Evolutionary conservation across 2,888 invertebrate genomes (phyloP).

Genomic region (Andrena fulva): DNA sequence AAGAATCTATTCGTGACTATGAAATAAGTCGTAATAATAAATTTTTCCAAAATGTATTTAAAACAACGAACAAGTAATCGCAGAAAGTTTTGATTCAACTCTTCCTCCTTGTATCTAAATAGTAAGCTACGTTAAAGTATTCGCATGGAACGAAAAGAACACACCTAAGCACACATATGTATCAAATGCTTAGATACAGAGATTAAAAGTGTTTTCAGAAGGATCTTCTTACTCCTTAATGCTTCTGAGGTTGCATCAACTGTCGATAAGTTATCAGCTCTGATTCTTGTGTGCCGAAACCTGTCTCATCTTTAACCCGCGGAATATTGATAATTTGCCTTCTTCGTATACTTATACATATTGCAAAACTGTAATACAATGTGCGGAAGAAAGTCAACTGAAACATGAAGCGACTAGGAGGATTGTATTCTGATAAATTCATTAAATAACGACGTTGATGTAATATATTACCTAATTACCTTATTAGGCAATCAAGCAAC

Average conservation of each 20-base stretch:
- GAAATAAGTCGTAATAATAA: neutral
- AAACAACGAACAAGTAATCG: neutral
- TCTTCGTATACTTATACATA: neutral
- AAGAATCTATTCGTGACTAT: no score
- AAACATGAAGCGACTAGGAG: neutral
- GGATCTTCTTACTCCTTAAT: constrained; percentile 35
- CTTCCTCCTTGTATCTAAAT: neutral
- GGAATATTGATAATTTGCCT: neutral
- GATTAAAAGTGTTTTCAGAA: constrained; percentile 36
- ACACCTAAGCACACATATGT: constrained; percentile 31
- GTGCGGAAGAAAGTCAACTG: neutral
- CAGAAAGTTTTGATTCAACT: neutral
- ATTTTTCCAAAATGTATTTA: neutral
- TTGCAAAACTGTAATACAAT: neutral
- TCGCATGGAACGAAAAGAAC: constrained; percentile 1
- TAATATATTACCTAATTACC: neutral
- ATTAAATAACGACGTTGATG: neutral
- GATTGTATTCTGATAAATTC: neutral
- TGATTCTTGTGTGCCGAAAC: constrained; percentile 6
- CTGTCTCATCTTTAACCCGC: neutral
- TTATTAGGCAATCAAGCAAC: neutral
- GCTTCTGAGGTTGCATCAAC: constrained; percentile 41
- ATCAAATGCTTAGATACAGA: constrained; percentile 45
- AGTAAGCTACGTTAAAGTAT: neutral
- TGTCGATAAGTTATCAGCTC: constrained; percentile 55